Evolutionary conservation across 2,797 vertebrate species (phyloP), one percentile per base, ranked within the genome.

Genomic region (Chanos chanos): DNA sequence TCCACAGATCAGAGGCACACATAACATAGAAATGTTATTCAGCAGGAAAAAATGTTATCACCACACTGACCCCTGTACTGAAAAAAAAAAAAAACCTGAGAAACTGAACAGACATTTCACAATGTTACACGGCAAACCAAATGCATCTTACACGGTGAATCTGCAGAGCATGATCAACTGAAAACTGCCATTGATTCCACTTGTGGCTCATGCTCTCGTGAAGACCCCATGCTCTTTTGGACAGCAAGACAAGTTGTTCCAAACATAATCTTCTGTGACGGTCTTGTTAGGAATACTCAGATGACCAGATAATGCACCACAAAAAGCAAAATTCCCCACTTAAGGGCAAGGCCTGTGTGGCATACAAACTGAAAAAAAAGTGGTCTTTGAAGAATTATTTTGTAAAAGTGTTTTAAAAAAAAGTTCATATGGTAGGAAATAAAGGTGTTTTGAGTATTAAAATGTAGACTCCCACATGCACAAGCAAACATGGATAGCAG

Each of bases 101-200:
- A 58, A 81, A 84, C 87, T 86, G 83, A 87, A 90, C 86, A 77
- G 84, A 81, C 56, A 68, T 83, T 82, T 89, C 74, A 83, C 80
- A 83, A 73, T 81, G 77, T 75, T 74, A 77, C 72, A 72, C 39
- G 77, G 85, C 85, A 89, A 75, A 85, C 79, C 78, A 79, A 89
- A 90, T 90, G 79, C 81, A 89, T 90, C 85, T 85, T 87, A 77
- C 84, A 87, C 81, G 88, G 85, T 83, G 69, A 86, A 88, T 89
- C 80, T 62, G 79, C 53, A 71, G 76, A 83, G 82, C 79, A 64
- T 82, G 77, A 85, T 85, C 78, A 78, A 78, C 78, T 87, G 81
- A 89, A 85, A 77, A 71, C 77, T 82, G 82, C 83, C 86, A 87
- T 86, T 88, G 85, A 87, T 82, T 83, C 82, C 71, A 68, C 70